Conservation (phyloP, 2,113 vertebrate genomes). For the Bufo gargarizans region DNA sequence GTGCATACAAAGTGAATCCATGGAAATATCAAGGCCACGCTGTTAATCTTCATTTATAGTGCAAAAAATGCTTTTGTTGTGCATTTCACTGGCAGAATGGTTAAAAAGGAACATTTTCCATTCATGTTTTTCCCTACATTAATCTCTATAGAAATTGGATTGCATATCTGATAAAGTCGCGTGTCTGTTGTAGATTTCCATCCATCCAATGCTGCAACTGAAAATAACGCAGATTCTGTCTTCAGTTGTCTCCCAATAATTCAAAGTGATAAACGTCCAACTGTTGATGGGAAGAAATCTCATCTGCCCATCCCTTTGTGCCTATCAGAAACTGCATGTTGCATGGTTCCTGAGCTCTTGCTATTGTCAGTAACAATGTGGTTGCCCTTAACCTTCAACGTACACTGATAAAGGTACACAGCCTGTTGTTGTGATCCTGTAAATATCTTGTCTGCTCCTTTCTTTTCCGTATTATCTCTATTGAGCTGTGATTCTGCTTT, state of each 20-base stretch:
- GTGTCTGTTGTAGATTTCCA: not conserved
- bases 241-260: not conserved
- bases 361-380: constrained; percentile 2
- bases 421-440: not conserved
- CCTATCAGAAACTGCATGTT: not conserved
- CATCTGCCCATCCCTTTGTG: not conserved
- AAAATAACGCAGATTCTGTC: not conserved
- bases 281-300: not conserved
- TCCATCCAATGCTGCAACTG: not conserved
- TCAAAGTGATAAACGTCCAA: not conserved
- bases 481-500: not conserved
- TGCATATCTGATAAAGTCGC: not conserved
- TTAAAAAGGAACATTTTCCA: not conserved
- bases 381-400: not conserved
- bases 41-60: no score
- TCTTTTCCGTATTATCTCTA: not conserved
- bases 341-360: not conserved
- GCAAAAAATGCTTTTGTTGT: no score
- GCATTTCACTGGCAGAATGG: no score
- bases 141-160: not conserved
- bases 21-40: no score
- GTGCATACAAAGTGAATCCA: no score
- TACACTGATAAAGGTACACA: not conserved
- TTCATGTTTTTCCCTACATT: not conserved
- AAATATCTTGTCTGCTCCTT: not conserved